Conservation (phyloP, 1,140 invertebrate genomes). For the Thaumatotibia leucotreta region DNA sequence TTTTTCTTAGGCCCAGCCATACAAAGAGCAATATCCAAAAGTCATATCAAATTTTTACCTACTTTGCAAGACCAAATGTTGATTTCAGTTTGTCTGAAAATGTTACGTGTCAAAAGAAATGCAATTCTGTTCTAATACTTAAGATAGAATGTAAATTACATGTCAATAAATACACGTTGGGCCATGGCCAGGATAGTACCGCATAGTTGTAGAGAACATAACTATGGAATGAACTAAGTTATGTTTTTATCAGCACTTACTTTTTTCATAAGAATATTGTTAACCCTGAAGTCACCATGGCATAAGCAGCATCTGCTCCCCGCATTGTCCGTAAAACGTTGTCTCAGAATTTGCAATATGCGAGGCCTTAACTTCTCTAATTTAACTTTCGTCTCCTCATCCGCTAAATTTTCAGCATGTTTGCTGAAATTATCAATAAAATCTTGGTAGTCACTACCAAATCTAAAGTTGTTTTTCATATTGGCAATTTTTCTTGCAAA, state of each 20-base stretch:
- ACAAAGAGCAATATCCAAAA: too few relatives aligned
- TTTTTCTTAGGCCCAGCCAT: too few relatives aligned
- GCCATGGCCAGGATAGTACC: background rate
- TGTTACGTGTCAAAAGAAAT: too few relatives aligned
- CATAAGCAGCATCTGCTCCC: conserved; percentile 18
- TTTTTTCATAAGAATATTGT: conserved; percentile 35
- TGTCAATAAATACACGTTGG: too few relatives aligned
- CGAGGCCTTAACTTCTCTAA: background rate
- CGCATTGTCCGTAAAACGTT: background rate
- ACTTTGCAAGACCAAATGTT: too few relatives aligned
- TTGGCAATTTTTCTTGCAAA: background rate
- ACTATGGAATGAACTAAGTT: too few relatives aligned
- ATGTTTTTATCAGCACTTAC: conserved; percentile 26
- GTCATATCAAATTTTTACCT: too few relatives aligned
- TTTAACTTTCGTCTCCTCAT: background rate
- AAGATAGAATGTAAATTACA: too few relatives aligned
- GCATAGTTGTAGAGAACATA: too few relatives aligned
- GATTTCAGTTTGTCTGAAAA: too few relatives aligned
- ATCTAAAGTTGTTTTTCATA: background rate
- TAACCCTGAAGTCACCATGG: conserved; percentile 37
- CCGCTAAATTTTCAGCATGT: background rate
- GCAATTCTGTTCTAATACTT: too few relatives aligned
- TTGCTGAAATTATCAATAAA: background rate
- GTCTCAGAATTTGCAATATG: background rate
- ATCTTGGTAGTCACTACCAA: background rate